These are phyloP conservation scores for Heteromyza rotundicornis DNA, from an alignment of 2,888 invertebrate species.

Conservation along the genomic window DNA sequence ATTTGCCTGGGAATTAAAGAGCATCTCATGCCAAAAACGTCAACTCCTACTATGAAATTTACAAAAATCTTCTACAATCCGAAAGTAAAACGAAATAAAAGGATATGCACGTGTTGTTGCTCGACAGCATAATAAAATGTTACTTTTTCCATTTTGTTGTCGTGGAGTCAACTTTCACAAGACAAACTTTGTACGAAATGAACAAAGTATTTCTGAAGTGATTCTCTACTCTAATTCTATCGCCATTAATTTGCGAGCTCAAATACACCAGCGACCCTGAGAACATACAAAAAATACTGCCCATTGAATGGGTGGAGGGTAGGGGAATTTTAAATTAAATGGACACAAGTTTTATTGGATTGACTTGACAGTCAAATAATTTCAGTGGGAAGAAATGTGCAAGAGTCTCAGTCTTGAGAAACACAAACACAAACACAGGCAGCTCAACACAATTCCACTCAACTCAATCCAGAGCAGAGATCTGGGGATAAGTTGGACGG, in stretches of 20 bases:
- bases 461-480: too few species aligned
- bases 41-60: too few species aligned
- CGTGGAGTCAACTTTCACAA: neutral
- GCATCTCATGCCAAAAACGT: too few species aligned
- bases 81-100: too few species aligned
- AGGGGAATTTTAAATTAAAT: constrained; percentile 51
- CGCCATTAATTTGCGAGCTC: constrained; percentile 45
- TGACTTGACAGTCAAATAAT: constrained; percentile 32
- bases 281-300: neutral
- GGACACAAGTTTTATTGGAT: constrained; percentile 55
- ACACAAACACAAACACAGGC: neutral
- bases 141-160: neutral
- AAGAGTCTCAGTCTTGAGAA: constrained; percentile 5
- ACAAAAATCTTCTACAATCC: too few species aligned
- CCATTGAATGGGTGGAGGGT: neutral
- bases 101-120: neutral
- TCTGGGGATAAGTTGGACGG: too few species aligned
- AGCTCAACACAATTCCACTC: too few species aligned
- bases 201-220: neutral
- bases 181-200: too few species aligned
- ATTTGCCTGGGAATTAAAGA: too few species aligned
- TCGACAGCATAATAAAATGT: constrained; percentile 1
- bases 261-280: neutral
- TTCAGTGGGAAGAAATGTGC: constrained; percentile 9
- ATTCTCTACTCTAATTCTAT: constrained; percentile 38